These are phyloP conservation scores for Matsumyia berberina DNA, from an alignment of 2,888 invertebrate species.

Conservation along the genomic window DNA sequence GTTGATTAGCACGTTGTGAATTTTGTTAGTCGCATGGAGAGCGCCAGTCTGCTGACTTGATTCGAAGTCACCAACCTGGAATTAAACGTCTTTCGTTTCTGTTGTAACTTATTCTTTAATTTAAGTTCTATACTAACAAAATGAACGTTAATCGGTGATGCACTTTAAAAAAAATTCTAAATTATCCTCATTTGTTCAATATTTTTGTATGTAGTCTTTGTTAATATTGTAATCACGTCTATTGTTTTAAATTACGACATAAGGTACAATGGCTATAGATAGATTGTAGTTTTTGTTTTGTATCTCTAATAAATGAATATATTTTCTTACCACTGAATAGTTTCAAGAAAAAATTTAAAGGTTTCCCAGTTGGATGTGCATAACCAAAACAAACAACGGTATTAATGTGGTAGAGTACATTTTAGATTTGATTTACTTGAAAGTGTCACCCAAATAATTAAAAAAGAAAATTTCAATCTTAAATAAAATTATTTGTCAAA, in stretches of 20 bases:
- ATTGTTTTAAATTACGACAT: no score
- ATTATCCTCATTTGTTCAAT: no score
- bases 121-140: no score
- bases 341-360: constrained; percentile 11
- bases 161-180: no score
- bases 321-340: constrained; percentile 14
- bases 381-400: constrained; percentile 22
- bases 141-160: no score
- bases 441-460: neutral
- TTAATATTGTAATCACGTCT: neutral
- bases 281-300: neutral
- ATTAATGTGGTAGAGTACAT: constrained; percentile 53
- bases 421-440: constrained; percentile 20
- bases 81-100: no score
- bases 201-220: neutral
- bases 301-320: constrained; percentile 9
- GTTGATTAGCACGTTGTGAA: no score
- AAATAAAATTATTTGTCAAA: neutral
- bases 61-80: no score
- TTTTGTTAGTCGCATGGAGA: no score
- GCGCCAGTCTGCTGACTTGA: no score
- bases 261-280: neutral
- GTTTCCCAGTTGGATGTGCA: constrained; percentile 3
- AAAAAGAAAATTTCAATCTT: neutral
- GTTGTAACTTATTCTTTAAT: no score